phyloP scores from a whole-genome alignment of 1,140 invertebrate species.

The Sarcophaga peregrina region DNA sequence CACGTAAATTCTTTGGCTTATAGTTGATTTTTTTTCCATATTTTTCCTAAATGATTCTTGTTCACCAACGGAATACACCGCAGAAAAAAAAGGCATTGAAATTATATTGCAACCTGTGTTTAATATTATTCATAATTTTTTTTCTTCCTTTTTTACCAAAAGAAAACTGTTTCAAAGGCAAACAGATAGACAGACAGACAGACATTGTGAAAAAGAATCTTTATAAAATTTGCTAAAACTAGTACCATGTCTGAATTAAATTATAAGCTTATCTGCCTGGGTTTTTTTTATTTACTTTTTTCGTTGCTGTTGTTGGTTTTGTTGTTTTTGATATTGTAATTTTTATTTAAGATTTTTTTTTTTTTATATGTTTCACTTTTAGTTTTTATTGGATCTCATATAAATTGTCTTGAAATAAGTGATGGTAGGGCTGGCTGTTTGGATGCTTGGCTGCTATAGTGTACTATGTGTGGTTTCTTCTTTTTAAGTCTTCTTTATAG shows the following conservation, averaged over 20 bases:
- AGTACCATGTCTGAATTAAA: too few species aligned
- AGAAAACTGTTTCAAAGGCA: not conserved
- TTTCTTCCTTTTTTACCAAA: not conserved
- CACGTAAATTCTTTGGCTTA: conserved; percentile 4
- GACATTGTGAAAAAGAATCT: too few species aligned
- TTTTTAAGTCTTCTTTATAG: not conserved
- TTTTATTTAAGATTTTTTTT: not conserved
- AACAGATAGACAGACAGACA: too few species aligned
- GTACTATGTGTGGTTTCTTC: not conserved
- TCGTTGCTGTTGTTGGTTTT: not conserved
- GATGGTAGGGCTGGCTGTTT: not conserved
- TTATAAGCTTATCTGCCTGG: not conserved
- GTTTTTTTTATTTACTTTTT: not conserved
- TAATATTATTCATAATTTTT: not conserved
- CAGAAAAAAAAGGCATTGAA: too few species aligned
- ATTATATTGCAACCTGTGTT: not conserved
- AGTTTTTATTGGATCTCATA: not conserved
- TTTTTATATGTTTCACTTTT: not conserved
- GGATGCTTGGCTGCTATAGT: not conserved
- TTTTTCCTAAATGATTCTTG: too few species aligned
- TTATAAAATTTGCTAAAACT: too few species aligned
- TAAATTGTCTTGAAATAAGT: conserved; percentile 1
- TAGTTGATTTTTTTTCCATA: not conserved
- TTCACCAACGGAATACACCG: too few species aligned
- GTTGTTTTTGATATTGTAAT: not conserved